Evolutionary conservation across 1,140 invertebrate genomes (phyloP), one percentile per base, ranked within the genome.

Genomic region (Aplysia californica): DNA sequence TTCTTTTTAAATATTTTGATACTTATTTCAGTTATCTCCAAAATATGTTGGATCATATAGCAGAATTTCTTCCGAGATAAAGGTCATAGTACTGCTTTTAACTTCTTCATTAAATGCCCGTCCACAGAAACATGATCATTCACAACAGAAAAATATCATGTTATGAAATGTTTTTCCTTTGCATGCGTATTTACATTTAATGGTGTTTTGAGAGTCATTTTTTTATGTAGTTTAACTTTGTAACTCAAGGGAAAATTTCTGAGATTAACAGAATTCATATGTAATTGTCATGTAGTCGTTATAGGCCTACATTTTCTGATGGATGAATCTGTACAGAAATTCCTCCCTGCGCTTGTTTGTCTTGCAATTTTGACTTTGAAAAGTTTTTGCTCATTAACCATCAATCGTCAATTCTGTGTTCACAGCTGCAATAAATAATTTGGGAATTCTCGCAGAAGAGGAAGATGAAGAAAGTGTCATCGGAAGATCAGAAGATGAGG

Each of bases 401-500:
- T 33, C 36, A 15, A 66, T 66, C 29, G 15, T 33, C 15, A 10
- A 31, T n/a, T 31, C 15, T 10, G 20, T 35, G 31, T n/a, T 44
- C 59, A 64, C 38, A 58, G 44, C 21, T 67, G 56, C 36, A 64
- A 75, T 72, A 41, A 80, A 76, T 26, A 84, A 84, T 61, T 75
- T 85, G 50, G 82, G 80, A 59, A 81, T 79, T 68, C 44, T 85
- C 36, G 81, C 79, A 31, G 83, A 85, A 72, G 82, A 83, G 56
- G 82, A 82, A 68, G 81, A 83, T 72, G 82, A 84, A 71, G 81
- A 83, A 56, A 79, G 82, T 69, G 66, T 70, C 18, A 78, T 79
- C 38, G 77, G 80, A 75, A 76, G 50, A 56, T 31, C 55, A 26
- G 55, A 56, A 23, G 67, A 44, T 41, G 67, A 44, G 33, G 39